These are phyloP conservation scores for Colius striatus DNA, from an alignment of 2,113 vertebrate species.

Conservation along the genomic window DNA sequence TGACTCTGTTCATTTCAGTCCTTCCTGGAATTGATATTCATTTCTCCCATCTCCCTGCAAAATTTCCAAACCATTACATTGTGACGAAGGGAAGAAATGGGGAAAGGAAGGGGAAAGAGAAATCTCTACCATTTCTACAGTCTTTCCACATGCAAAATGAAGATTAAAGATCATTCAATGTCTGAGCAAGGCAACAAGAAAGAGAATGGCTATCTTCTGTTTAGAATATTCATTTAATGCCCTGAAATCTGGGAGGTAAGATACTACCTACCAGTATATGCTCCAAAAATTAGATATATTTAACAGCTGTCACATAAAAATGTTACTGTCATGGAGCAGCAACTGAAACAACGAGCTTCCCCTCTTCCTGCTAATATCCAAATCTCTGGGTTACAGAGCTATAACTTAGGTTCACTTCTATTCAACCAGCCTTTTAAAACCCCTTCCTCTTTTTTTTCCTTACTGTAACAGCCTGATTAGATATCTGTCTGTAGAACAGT, in stretches of 20 bases:
- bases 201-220: background rate
- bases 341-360: background rate
- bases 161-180: background rate
- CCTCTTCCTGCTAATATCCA: background rate
- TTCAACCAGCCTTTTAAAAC: background rate
- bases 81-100: background rate
- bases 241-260: background rate
- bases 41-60: background rate
- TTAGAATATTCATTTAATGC: background rate
- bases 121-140: background rate
- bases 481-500: background rate
- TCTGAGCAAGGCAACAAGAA: background rate
- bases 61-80: background rate
- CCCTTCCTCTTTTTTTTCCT: background rate
- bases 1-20: background rate
- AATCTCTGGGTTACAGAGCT: background rate
- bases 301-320: background rate
- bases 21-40: background rate
- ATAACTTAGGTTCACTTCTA: background rate
- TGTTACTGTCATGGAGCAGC: background rate
- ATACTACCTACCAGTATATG: background rate
- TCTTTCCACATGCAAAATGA: background rate
- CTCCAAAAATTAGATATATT: background rate
- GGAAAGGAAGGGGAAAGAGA: background rate
- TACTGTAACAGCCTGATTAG: background rate